phyloP scores from a whole-genome alignment of 2,888 invertebrate genomes.

The Dorcus parallelipipedus region DNA sequence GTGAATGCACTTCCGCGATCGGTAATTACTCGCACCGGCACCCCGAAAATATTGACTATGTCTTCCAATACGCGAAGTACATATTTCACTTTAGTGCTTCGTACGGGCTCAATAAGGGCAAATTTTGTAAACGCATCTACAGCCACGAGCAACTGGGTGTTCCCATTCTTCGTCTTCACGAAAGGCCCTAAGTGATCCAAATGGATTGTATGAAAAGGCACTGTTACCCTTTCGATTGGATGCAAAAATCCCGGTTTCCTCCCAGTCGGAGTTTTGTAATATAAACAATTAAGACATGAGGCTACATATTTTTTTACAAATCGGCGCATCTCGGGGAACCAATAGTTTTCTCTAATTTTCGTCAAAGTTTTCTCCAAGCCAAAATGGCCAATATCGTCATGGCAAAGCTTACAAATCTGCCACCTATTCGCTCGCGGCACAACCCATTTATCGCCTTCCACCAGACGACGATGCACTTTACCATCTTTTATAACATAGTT shows the following conservation, averaged over 20 bases:
- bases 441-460: slow-evolving; percentile 10
- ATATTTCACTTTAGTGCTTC: slow-evolving; percentile 15
- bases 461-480: slow-evolving; percentile 1
- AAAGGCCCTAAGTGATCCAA: slow-evolving; percentile 45
- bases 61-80: too few species aligned
- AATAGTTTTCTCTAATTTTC: slow-evolving; percentile 34
- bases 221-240: slow-evolving; percentile 38
- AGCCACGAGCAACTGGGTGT: slow-evolving; percentile 34
- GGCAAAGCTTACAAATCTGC: slow-evolving; percentile 25
- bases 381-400: slow-evolving; percentile 40
- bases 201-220: slow-evolving; percentile 43
- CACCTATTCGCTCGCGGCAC: slow-evolving; percentile 13
- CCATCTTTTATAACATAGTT: slow-evolving; percentile 9
- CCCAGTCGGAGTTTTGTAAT: slow-evolving; percentile 33
- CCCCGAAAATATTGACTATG: too few species aligned
- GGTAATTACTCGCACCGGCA: too few species aligned
- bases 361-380: slow-evolving; percentile 35
- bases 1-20: too few species aligned
- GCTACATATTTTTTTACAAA: slow-evolving; percentile 40
- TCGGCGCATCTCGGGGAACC: slow-evolving; percentile 39
- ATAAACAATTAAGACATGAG: slow-evolving; percentile 41
- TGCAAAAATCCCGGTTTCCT: slow-evolving; percentile 36
- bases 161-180: slow-evolving; percentile 32
- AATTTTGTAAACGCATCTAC: slow-evolving; percentile 43
- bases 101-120: slow-evolving; percentile 35